Base-by-base conservation (phyloP, 2,113 vertebrate species). In the Ginglymostoma cirratum region DNA sequence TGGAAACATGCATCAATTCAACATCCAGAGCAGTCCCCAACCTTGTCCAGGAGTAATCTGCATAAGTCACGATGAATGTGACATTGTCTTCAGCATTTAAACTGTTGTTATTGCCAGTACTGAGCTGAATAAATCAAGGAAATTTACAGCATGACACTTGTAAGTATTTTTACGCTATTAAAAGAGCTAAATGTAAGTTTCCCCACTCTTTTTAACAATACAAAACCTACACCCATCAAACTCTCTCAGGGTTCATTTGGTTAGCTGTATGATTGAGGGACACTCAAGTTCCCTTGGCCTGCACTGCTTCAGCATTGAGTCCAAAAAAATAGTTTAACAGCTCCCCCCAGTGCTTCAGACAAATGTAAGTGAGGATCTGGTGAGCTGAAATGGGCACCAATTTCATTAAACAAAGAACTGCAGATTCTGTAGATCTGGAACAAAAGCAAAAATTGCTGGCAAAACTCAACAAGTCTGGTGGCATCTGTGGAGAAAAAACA, bases 281-380 rank as follows among this genome's bases (percentile, higher is more conserved):
- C 24, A 89, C 27, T 7, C 5, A 83, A n/a, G 10, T 90, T 66
- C 7, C 34, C 21, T 92, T 34, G 15, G 34, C n/a, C n/a, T n/a
- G 21, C n/a, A 30, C 55, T 55, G 61, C 30, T 65, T n/a, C 61
- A 38, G 30, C 89, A 38, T 66, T 38, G 34, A 30, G 55, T 34
- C 89, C 34, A 65, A 92, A 38, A 89, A 66, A 66, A 83, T 83
- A 92, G 89, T 92, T 92, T 92, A 92, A 92, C 34, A 92, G 89
- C 89, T 92, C 89, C 89, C 89, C 89, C 55, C 61, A 66, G 55
- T 92, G 89, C 89, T 92, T 92, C 89, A 92, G 30, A 92, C 55
- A 66, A 61, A 92, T 65, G 27, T 66, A 66, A 66, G 7, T 65
- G 61, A 66, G 55, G 48, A 89, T 24, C 65, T n/a, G 17, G 30